phyloP scores from a whole-genome alignment of 2,113 vertebrate genomes.

The Ailuropoda melanoleuca region DNA sequence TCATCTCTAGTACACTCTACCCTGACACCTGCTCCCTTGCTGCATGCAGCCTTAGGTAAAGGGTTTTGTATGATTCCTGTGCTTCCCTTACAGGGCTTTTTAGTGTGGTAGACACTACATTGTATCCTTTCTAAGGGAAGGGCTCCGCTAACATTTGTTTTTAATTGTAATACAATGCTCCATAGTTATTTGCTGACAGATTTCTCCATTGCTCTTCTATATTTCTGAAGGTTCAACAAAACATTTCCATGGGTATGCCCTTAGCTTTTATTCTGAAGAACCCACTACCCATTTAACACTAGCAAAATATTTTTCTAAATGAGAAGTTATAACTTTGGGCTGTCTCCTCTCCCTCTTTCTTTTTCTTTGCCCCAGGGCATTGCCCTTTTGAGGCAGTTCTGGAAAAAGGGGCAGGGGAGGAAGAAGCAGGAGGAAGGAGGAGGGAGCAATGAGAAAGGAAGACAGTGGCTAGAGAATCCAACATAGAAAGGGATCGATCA shows the following conservation, averaged over 20 bases:
- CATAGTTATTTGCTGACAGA: not conserved
- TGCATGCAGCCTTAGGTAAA: not conserved
- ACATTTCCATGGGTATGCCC: not conserved
- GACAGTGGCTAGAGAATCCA: not conserved
- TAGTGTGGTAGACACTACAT: not conserved
- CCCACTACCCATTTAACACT: not conserved
- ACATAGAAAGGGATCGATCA: not conserved
- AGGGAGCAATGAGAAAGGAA: not conserved
- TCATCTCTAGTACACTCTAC: not conserved
- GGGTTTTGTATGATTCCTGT: not conserved
- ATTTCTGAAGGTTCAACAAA: not conserved
- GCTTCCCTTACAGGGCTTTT: not conserved
- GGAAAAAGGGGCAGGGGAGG: not conserved
- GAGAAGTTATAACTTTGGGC: not conserved
- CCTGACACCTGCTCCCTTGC: not conserved
- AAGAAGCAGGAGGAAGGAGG: not conserved
- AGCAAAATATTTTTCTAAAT: not conserved
- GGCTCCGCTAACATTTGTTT: not conserved
- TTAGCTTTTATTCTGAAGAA: constrained; percentile 1
- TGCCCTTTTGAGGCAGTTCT: not conserved
- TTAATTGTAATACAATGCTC: not conserved
- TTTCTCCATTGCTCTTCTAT: not conserved
- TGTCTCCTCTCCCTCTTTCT: not conserved
- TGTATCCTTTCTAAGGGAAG: not conserved
- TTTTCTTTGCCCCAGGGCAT: not conserved